Conservation (phyloP, 2,113 vertebrate genomes). For the Cisticola juncidis region DNA sequence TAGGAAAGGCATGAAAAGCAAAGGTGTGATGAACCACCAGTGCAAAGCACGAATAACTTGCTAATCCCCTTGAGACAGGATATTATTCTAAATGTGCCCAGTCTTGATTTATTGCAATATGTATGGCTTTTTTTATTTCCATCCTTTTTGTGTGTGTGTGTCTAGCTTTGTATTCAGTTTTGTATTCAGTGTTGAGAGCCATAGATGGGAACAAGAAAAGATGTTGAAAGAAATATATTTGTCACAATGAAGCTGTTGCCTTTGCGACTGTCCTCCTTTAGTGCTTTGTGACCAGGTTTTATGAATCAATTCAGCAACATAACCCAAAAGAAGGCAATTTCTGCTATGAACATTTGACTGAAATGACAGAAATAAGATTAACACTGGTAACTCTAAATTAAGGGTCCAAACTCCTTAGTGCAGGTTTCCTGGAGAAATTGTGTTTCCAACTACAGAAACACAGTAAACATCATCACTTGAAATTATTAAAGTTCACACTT, state of each 20-base stretch:
- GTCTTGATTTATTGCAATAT: conserved; percentile 15
- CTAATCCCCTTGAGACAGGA: conserved; percentile 4
- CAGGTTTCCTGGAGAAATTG: neutral
- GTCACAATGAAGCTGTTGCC: neutral
- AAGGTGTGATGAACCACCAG: conserved; percentile 25
- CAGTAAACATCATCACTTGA: neutral
- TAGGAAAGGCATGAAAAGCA: conserved; percentile 47
- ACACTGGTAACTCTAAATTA: neutral
- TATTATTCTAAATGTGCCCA: neutral
- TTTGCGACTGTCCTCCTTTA: neutral
- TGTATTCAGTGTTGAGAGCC: neutral
- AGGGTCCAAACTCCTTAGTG: neutral
- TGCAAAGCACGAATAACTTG: conserved; percentile 1
- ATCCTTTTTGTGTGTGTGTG: neutral
- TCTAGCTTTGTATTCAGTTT: neutral
- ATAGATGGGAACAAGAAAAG: neutral
- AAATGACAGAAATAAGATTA: neutral
- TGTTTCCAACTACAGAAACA: neutral
- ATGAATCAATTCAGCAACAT: neutral
- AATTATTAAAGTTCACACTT: neutral
- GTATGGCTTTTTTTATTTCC: neutral
- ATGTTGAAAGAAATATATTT: neutral
- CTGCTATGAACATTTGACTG: neutral
- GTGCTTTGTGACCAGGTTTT: neutral
- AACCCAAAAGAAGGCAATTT: neutral